Evolutionary conservation across 2,113 vertebrate species (phyloP).

Genomic region (Ciconia stormi): DNA sequence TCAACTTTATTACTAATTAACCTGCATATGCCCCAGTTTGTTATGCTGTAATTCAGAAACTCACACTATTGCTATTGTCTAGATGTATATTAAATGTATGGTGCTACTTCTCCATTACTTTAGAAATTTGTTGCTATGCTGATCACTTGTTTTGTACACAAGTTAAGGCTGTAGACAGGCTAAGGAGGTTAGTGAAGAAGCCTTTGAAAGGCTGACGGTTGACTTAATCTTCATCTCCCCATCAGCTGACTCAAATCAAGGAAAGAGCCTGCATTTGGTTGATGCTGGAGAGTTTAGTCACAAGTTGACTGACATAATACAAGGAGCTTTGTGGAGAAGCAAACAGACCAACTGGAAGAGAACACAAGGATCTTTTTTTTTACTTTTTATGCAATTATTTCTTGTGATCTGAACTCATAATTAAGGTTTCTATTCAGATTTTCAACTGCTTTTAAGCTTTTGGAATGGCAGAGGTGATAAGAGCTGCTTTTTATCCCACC

Average conservation of each 20-base stretch:
- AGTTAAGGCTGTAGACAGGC: not conserved
- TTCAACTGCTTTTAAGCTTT: not conserved
- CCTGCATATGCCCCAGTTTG: slow-evolving; percentile 50
- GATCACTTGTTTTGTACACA: not conserved
- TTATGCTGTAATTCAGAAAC: slow-evolving; percentile 28
- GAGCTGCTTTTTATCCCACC: not conserved
- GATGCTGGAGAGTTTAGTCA: not conserved
- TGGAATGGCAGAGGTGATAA: not conserved
- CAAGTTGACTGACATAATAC: not conserved
- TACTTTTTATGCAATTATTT: not conserved
- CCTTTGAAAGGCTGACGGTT: not conserved
- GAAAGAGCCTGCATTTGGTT: not conserved
- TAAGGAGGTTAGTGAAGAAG: not conserved
- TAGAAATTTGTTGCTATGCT: not conserved
- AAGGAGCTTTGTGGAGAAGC: not conserved
- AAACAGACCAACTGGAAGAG: not conserved
- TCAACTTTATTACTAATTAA: slow-evolving; percentile 77
- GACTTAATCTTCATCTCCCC: not conserved
- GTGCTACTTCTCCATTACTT: not conserved
- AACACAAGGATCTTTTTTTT: not conserved
- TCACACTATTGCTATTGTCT: slow-evolving; percentile 37
- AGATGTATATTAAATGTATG: not conserved
- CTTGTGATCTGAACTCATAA: not conserved
- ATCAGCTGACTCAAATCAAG: not conserved
- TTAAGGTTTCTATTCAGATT: not conserved